phyloP scores from a whole-genome alignment of 2,888 invertebrate species.

The Crossocerus cetratus region DNA sequence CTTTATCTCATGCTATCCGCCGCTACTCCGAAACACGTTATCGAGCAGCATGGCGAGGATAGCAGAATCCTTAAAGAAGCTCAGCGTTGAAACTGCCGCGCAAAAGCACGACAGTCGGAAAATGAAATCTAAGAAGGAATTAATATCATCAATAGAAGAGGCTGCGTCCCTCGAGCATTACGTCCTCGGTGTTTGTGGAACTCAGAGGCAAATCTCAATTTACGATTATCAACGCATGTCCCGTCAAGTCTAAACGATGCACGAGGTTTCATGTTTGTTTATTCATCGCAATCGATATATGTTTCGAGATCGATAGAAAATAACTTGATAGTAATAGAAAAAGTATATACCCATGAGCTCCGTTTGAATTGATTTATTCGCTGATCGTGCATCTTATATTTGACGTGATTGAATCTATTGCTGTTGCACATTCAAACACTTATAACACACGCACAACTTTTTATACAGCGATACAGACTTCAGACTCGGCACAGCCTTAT shows the following conservation, averaged over 20 bases:
- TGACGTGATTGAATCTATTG: slow-evolving; percentile 1
- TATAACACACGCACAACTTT: neutral
- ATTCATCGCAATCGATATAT: neutral
- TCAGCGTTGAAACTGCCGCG: slow-evolving; percentile 58
- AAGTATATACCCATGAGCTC: no score
- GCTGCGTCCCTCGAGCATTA: slow-evolving; percentile 80
- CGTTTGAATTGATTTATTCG: neutral
- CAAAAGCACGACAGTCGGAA: slow-evolving; percentile 28
- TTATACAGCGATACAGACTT: slow-evolving; percentile 69
- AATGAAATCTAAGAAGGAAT: slow-evolving; percentile 51
- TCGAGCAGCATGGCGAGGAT: slow-evolving; percentile 64
- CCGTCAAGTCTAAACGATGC: slow-evolving; percentile 18
- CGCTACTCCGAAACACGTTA: neutral
- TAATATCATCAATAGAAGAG: slow-evolving; percentile 76
- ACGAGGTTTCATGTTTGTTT: neutral
- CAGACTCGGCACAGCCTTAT: slow-evolving; percentile 78
- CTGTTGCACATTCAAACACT: neutral
- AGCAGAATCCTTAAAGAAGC: slow-evolving; percentile 61
- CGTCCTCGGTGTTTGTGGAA: slow-evolving; percentile 80
- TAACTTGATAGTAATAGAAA: no score
- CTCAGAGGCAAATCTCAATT: slow-evolving; percentile 76
- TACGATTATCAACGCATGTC: slow-evolving; percentile 38
- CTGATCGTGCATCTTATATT: slow-evolving; percentile 15
- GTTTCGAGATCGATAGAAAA: no score
- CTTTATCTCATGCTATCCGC: slow-evolving; percentile 26